Evolutionary conservation across 1,140 invertebrate genomes (phyloP).

Genomic region (Pemphigus obesinymphae): DNA sequence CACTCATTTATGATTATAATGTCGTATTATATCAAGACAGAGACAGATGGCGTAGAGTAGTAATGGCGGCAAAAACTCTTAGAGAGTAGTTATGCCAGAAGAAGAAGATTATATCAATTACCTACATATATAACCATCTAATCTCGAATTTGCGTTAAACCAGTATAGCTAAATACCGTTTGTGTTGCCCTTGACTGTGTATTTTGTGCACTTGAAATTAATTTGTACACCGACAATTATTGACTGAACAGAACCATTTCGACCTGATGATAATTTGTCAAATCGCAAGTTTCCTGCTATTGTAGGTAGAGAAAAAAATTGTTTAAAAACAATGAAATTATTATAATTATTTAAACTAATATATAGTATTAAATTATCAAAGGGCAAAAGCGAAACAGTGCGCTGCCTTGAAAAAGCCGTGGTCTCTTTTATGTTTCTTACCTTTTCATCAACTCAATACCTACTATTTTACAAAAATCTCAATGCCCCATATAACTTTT

Average conservation of each 20-base stretch:
- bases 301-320: constrained; percentile 1
- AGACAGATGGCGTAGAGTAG: too few relatives aligned
- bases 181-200: background rate
- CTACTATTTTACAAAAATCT: too few relatives aligned
- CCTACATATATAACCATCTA: too few relatives aligned
- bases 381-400: background rate
- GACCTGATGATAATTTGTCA: constrained; percentile 11
- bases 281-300: constrained; percentile 22
- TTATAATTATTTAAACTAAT: background rate
- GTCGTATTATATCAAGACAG: background rate
- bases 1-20: background rate
- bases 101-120: background rate
- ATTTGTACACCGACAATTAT: background rate
- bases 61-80: too few relatives aligned
- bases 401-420: constrained; percentile 13
- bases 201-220: background rate
- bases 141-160: background rate
- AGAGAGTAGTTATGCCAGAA: background rate
- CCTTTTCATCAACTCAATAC: background rate
- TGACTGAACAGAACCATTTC: background rate
- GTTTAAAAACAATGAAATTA: constrained; percentile 30
- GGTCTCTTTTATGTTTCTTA: constrained; percentile 7
- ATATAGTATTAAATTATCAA: constrained; percentile 7
- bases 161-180: background rate
- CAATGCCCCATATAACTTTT: background rate